Conservation (phyloP, 2,113 vertebrate species). For the Ceratotherium simum region DNA sequence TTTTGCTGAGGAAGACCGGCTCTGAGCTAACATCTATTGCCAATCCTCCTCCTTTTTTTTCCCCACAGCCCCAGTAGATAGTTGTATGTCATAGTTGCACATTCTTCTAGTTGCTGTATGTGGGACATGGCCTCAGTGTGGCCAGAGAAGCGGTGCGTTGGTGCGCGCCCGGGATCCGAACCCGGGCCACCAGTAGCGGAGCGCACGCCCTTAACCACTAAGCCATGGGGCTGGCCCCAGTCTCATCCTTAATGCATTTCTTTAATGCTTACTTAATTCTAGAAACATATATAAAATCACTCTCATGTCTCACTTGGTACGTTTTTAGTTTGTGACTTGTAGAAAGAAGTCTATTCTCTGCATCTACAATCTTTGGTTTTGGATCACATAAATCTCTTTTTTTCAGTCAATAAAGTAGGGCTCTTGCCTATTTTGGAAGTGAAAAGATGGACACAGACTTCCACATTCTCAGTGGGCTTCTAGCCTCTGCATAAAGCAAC, state of each 20-base stretch:
- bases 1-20: too few relatives aligned
- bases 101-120: too few relatives aligned
- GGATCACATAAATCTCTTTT: neutral
- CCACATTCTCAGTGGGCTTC: neutral
- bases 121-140: too few relatives aligned
- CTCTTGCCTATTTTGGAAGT: conserved; percentile 34
- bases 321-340: neutral
- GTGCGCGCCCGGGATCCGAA: too few relatives aligned
- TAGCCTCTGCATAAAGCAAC: neutral
- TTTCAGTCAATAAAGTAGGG: neutral
- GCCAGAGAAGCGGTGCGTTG: too few relatives aligned
- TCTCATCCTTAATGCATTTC: neutral
- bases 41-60: too few relatives aligned
- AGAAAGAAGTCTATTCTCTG: neutral
- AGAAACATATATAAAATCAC: neutral
- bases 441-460: neutral
- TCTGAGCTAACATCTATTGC: too few relatives aligned
- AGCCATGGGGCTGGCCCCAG: too few relatives aligned
- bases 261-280: neutral
- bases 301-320: neutral
- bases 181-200: too few relatives aligned
- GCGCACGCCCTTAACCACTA: too few relatives aligned
- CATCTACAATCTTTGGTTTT: neutral
- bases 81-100: too few relatives aligned
- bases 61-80: too few relatives aligned